Base-by-base conservation (phyloP, 2,888 invertebrate species). In the Cephus rjabovi region DNA sequence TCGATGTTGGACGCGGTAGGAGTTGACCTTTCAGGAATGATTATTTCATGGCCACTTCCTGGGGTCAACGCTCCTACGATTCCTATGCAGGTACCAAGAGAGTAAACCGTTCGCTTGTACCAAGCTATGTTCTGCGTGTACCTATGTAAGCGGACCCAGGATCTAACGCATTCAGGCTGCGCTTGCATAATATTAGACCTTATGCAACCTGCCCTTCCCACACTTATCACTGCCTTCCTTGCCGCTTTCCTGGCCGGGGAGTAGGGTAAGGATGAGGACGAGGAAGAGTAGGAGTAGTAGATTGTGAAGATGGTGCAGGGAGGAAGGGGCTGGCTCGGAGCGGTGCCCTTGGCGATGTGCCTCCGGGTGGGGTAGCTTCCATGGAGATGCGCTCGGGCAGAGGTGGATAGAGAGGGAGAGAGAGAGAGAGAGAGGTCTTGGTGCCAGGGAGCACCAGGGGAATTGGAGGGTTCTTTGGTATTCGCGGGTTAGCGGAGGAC, bases 191-290 rank as follows among this genome's bases (percentile, higher is more conserved):
- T 89, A 91, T 90, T 87, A 90, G 87, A 87, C 86, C 88, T 89
- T 90, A 88, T 90, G 90, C 88, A 90, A 90, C 87, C 86, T 89
- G 90, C 91, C 91, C 90, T 91, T 91, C 91, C 91, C 91, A 91
- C 91, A 91, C 91, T 91, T 91, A 91, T 91, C 90, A 90, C 89
- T 88, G 89, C 87, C 87, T 78, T 83, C 83, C 79, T 35, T 35
- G 70, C 70, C 70, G 70, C 56, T 56, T 56, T 23, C 56, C 56
- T 56, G 56, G 9, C 56, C 23, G 23, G 56, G 56, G 56, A 56
- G 56, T 23, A 56, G n/a, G 56, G 23, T 56, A 23, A 56, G 71
- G 31, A 34, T 71, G 78, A 76, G 74, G 79, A 74, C 70, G 76
- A 79, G 74, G 80, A 71, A 34, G 81, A 78, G 77, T 77, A 34